Base-by-base conservation (phyloP, 2,888 invertebrate species). In the Phania funesta region DNA sequence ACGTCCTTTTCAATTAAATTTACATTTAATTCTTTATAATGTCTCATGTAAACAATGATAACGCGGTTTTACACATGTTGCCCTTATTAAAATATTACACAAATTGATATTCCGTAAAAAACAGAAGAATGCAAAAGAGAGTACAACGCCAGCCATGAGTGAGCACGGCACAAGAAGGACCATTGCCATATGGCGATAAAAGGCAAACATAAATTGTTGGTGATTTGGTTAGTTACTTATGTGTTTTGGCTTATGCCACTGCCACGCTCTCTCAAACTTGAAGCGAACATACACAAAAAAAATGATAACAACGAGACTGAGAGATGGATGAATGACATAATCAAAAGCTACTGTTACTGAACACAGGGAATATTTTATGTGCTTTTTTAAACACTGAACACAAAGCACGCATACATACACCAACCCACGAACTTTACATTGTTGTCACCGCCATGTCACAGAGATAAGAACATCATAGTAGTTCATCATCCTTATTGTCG, bases 91-190 rank as follows among this genome's bases (percentile, higher is more conserved):
- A 84, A 84, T 82, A 84, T 84, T 85, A 79, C 85, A 84, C 41
- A 88, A 88, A 88, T 88, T 88, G 88, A 88, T 87, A 88, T 88
- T 88, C 86, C 86, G 60, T 65, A 70, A 64, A 76, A 82, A 82
- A 50, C 13, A 41, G 35, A 48, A 62, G 52, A 60, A 56, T 24
- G 35, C 16, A 41, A 18, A 18, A 32, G 32, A 50, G 29, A 44
- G 5, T 7, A 29, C 32, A n/a, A 4, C 62, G 64, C n/a, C 62
- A 50, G 26, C 18, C 50, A 50, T 13, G 8, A 35, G 60, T 16
- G 13, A 32, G 48, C 3, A 64, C 20, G 7, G 22, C 11, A 68
- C 24, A 32, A 29, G 32, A 35, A 35, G 41, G 50, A 70, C 46
- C 60, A 32, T 56, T 67, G 60, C 68, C 73, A 62, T 79, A 65